Evolutionary conservation across 64 coral and sea anemone genomes (phyloP).

Genomic region (Trachythela sp.): DNA sequence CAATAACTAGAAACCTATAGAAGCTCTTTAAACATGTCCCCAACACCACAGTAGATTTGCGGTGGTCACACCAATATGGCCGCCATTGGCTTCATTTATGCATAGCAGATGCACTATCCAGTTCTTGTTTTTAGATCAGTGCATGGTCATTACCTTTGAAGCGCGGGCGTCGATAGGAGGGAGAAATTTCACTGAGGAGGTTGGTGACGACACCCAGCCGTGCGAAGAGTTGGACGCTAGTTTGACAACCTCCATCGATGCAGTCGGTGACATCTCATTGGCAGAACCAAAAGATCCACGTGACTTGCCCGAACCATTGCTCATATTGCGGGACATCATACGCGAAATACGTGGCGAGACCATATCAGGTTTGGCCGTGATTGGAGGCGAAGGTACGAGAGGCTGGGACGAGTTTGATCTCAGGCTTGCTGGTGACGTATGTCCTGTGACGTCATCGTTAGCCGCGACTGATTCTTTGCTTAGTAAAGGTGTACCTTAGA

Average conservation of each 20-base stretch:
- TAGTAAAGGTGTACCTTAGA: background rate
- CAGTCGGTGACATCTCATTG: background rate
- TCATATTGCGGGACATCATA: background rate
- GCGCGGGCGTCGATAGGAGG: slow-evolving; percentile 16
- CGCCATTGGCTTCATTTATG: too few relatives aligned
- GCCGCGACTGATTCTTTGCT: background rate
- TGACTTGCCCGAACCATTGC: background rate
- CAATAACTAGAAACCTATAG: too few relatives aligned
- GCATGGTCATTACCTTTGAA: background rate
- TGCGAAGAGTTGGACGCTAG: background rate
- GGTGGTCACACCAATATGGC: too few relatives aligned
- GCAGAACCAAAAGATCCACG: background rate
- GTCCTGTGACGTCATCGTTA: background rate
- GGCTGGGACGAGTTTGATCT: background rate
- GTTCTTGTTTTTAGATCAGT: too few relatives aligned
- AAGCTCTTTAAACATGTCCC: too few relatives aligned
- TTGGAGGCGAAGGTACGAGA: background rate
- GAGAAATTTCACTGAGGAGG: slow-evolving; percentile 16
- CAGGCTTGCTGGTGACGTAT: background rate
- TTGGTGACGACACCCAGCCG: slow-evolving; percentile 18
- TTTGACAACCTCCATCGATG: slow-evolving; percentile 10
- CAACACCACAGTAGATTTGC: too few relatives aligned
- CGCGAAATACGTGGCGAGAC: background rate
- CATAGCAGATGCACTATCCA: too few relatives aligned
- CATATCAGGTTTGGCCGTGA: background rate